Base-by-base conservation (phyloP, 2,797 vertebrate genomes). In the Gephyroberyx darwinii region DNA sequence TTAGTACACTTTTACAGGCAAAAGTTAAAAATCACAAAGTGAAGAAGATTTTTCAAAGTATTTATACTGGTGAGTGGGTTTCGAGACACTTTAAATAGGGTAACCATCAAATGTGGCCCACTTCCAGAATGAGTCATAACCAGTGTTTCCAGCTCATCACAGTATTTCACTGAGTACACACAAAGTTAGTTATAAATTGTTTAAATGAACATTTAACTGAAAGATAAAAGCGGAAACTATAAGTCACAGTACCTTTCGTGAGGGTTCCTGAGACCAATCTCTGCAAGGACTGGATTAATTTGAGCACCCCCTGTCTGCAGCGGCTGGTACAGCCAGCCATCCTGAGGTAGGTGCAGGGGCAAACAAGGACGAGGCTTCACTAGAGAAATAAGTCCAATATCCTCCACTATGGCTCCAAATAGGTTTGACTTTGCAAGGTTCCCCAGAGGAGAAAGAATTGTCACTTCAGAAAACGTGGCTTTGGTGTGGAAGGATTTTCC, bases 291-390 rank as follows among this genome's bases (percentile, higher is more conserved):
- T 93, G 94, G 87, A 94, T 90, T 68, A 95, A 81, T 80, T 95
- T 95, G 66, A 92, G 81, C 53, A 94, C 74, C 67, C 93, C 93
- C 88, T 94, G 93, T 56, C 90, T 91, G 87, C 93, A 95, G 84
- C 93, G 93, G 69, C 87, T 78, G 81, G 91, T 88, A 80, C 94
- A 94, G 75, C 93, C 92, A 71, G 93, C 89, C 94, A 95, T 95
- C 74, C 65, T 81, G 81, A 85, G 75, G 45, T 52, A 48, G 66
- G 64, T 60, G n/a, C 59, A 63, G 55, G 48, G 71, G 74, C 22
- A 30, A 41, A 45, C 3, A 8, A 58, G 26, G 47, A 20, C 2
- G 54, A 58, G 41, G 41, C 52, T 59, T 74, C 62, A 76, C 48
- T 57, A 41, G n/a, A 35, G 61, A 54, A 73, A 51, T 56, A 5